Evolutionary conservation across 2,888 invertebrate genomes (phyloP), one percentile per base, ranked within the genome.

Genomic region (Ornithoptera alexandrae): DNA sequence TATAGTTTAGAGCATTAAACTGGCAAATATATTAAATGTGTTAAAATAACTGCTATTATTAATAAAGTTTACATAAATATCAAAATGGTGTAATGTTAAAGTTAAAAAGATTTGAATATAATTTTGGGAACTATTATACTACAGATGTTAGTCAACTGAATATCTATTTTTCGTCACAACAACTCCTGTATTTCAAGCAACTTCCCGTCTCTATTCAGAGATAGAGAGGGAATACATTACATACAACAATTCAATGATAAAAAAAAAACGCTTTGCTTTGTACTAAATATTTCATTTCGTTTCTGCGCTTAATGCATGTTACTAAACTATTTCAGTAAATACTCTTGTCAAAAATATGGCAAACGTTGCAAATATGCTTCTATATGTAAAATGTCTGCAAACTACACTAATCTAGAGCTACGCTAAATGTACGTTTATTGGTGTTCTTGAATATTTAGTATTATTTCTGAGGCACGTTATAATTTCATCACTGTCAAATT

Each of bases 281-380:
- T 68, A 68, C 67, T 68, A 56, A 56, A 20, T 42, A 62, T 68
- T 68, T 39, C 39, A 30, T 39, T 46, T 68, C 57, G 15, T 58
- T 56, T 22, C 39, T 56, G 62, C 67, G 30, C 58, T n/a, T 42
- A 39, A 24, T 62, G 8, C 36, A n/a, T 20, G 56, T 10, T 58
- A 56, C 62, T 50, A 18, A 58, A 62, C 17, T 18, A 42, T 67
- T 58, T 46, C 62, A 59, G 22, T 61, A 69, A 65, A 69, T 30
- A 42, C 46, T 22, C 56, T 36, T 57, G 58, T 61, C 39, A 60
- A 69, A 65, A 69, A 65, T 69, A 65, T 61, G 60, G 61, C 60
- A 69, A 61, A 39, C 39, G 18, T 69, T 39, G 24, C 24, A 61
- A 59, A 39, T 61, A 17, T 56, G 50, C 39, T 36, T 30, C 17